A percentile compares a stretch with the other conserved stretches of the same genome.
These are phyloP conservation scores for Probaryconus sp. DNA, from an alignment of 1,140 invertebrate species.

Conservation along the genomic window DNA sequence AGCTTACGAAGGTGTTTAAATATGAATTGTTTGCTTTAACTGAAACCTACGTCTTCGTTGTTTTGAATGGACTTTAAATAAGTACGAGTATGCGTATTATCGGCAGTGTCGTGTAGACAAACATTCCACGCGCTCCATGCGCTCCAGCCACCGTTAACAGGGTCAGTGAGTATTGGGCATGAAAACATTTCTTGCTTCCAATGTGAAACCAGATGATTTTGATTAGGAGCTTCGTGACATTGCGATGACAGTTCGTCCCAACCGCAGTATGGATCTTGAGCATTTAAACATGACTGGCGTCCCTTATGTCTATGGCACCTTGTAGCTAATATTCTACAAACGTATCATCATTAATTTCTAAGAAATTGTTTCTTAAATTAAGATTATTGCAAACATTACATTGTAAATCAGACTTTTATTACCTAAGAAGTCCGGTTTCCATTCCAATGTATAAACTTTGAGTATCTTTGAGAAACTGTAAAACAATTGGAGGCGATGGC, in stretches of 20 bases:
- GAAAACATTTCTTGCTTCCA: slow-evolving; percentile 86
- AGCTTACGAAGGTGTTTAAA: slow-evolving; percentile 4
- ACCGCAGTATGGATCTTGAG: slow-evolving; percentile 95
- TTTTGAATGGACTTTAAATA: slow-evolving; percentile 36
- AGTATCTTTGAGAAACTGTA: slow-evolving; percentile 89
- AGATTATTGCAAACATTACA: slow-evolving; percentile 2
- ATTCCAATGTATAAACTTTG: slow-evolving; percentile 90
- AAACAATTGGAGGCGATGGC: slow-evolving; percentile 81
- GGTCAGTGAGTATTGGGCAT: slow-evolving; percentile 81
- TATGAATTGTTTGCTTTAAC: slow-evolving; percentile 3
- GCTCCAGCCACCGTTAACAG: slow-evolving; percentile 83
- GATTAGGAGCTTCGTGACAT: slow-evolving; percentile 84
- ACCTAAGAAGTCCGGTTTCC: slow-evolving; percentile 82
- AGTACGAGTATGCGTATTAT: slow-evolving; percentile 55
- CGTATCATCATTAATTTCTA: background rate
- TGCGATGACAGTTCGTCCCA: slow-evolving; percentile 88
- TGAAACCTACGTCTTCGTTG: slow-evolving; percentile 52
- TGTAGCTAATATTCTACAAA: slow-evolving; percentile 82
- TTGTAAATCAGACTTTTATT: slow-evolving; percentile 3
- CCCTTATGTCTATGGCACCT: slow-evolving; percentile 87
- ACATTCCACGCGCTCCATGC: slow-evolving; percentile 77
- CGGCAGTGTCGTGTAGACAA: slow-evolving; percentile 76
- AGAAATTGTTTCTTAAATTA: background rate
- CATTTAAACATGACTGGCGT: slow-evolving; percentile 86
- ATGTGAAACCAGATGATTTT: slow-evolving; percentile 80